These are phyloP conservation scores for Coreius guichenoti DNA, from an alignment of 2,797 vertebrate genomes.

Conservation along the genomic window DNA sequence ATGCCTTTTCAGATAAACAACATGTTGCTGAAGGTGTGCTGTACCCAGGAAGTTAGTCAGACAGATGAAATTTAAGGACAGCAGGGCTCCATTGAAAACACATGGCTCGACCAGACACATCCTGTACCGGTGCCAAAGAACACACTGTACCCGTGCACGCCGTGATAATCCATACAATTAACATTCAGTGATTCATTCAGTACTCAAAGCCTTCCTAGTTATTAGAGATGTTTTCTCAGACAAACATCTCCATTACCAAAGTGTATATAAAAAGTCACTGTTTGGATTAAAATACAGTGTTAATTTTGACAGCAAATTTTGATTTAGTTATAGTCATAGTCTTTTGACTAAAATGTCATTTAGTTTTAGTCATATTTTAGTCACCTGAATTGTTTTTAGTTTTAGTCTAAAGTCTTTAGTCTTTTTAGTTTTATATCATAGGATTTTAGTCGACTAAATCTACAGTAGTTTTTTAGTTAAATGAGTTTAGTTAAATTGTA, in stretches of 20 bases:
- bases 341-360: too few relatives aligned
- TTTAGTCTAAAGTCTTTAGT: too few relatives aligned
- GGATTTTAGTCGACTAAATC: too few relatives aligned
- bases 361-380: too few relatives aligned
- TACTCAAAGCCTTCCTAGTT: neutral
- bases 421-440: too few relatives aligned
- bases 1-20: neutral
- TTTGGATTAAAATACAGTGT: too few relatives aligned
- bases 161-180: conserved; percentile 35
- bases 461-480: too few relatives aligned
- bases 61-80: conserved; percentile 69
- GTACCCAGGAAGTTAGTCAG: conserved; percentile 65
- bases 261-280: neutral
- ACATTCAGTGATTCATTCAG: conserved; percentile 47
- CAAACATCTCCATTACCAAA: neutral
- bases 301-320: too few relatives aligned
- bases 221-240: conserved; percentile 1
- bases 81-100: conserved; percentile 72
- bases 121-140: conserved; percentile 70
- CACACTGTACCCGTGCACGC: conserved; percentile 55
- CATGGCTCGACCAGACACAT: conserved; percentile 68
- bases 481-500: too few relatives aligned
- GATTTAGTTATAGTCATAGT: too few relatives aligned
- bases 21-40: conserved; percentile 53
- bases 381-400: too few relatives aligned